Base-by-base conservation (phyloP, 2,888 invertebrate genomes). In the Cantharis flavilabris region DNA sequence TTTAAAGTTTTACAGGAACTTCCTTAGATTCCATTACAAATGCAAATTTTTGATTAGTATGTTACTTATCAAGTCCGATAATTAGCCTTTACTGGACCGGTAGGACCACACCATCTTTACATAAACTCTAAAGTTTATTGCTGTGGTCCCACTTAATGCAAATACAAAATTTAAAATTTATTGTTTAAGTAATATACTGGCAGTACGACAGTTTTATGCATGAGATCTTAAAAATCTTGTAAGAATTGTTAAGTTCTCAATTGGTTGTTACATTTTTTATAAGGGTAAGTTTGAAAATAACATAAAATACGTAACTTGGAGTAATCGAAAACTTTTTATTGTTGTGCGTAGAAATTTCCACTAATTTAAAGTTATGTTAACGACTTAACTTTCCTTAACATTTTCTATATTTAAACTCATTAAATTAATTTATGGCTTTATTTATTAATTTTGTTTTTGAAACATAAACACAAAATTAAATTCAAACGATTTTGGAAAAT, bases 281-380 rank as follows among this genome's bases (percentile, higher is more conserved):
- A 67, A 67, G 65, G 65, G 65, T 67, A 49, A 49, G 49, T 49
- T 49, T 49, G 49, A 49, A 49, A 49, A 49, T 49, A 49, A 49
- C 49, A 49, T 49, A 49, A 49, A 49, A 49, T 49, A 49, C 49
- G 49, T 49, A 49, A 49, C 49, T 49, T 49, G n/a, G 49, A 49
- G 18, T 67, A 67, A 67, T 67, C 65, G 65, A 67, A 67, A 67
- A 67, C 65, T 67, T 67, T 67, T 67, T 67, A 67, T 67, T 67
- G 65, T 67, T 67, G 18, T 23, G 65, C 65, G 20, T 26, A 67
- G 26, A 67, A 67, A 67, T 49, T 49, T 49, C 49, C 49, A 49
- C 49, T 49, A 49, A 67, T 67, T 20, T 67, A 23, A 67, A 67
- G 26, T 67, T 67, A 67, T 67, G 20, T 67, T 67, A 67, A 67